phyloP scores from a whole-genome alignment of 2,888 invertebrate species.

The Tuta absoluta region DNA sequence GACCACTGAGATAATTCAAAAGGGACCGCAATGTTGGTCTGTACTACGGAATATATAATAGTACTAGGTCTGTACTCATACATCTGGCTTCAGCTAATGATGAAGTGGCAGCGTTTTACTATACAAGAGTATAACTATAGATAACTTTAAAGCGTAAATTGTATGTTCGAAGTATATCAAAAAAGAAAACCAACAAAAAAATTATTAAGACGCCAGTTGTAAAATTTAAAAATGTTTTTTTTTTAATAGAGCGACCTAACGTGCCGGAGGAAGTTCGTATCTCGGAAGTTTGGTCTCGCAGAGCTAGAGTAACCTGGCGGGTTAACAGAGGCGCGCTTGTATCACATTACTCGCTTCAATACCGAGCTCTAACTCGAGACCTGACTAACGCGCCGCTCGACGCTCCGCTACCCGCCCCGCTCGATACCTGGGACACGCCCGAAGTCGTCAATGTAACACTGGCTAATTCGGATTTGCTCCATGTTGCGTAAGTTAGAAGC shows the following conservation, averaged over 20 bases:
- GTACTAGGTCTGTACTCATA: too few species aligned
- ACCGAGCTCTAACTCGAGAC: constrained; percentile 64
- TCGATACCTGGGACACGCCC: constrained; percentile 68
- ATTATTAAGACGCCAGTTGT: too few species aligned
- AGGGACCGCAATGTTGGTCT: constrained; percentile 21
- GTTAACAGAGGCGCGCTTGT: constrained; percentile 67
- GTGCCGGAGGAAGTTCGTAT: constrained; percentile 72
- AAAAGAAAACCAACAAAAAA: too few species aligned
- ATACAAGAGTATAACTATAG: background rate
- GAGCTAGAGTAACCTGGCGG: constrained; percentile 72
- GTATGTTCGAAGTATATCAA: background rate
- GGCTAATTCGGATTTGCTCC: constrained; percentile 70
- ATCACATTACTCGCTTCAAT: constrained; percentile 71
- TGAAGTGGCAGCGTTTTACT: background rate
- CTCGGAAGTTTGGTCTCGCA: constrained; percentile 74
- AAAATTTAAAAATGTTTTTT: too few species aligned
- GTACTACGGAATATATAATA: too few species aligned
- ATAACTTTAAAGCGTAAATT: too few species aligned
- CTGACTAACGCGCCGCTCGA: constrained; percentile 60
- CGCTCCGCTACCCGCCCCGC: constrained; percentile 62
- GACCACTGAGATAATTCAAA: constrained; percentile 12
- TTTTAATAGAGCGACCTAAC: constrained; percentile 63
- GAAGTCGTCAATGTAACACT: constrained; percentile 71
- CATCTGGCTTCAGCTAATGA: background rate
- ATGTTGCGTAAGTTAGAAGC: constrained; percentile 67